Base-by-base conservation (phyloP, 1,140 invertebrate species). In the Camponotus pennsylvanicus region DNA sequence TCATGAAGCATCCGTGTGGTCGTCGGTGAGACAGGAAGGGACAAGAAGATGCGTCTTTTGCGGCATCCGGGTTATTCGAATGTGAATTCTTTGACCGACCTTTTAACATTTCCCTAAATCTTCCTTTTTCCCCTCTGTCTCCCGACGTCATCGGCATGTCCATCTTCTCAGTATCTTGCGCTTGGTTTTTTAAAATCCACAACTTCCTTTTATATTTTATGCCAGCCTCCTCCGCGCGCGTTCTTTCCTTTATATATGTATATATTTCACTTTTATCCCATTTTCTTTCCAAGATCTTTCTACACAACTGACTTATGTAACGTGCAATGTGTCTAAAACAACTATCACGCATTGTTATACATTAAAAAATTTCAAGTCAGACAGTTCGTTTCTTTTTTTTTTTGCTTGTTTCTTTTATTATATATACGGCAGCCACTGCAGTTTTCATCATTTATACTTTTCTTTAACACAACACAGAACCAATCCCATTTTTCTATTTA, bases 21-120 rank as follows among this genome's bases (percentile, higher is more conserved):
- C 52, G 77, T 63, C 55, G 67, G 70, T 21, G 61, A 32, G 63
- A 21, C n/a, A 34, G 88, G 57, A 18, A 59, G 66, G 49, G 34
- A 70, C 78, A 78, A 18, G 15, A 9, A 75, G 80, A 80, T 69
- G 66, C 71, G n/a, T 57, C 32, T 64, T 52, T 52, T 55, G 18
- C 32, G 45, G 64, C 61, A 79, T 73, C 63, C 61, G 59, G 64
- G 32, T 55, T 57, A 70, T 91, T 42, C 77, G 61, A 86, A 90
- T 91, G 49, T 18, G 79, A 91, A 90, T 89, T 91, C 77, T 91
- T 91, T 85, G 91, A 83, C 32, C 37, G 37, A 40, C 49, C 70
- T 15, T 18, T 6, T 45, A 27, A 40, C 75, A 37, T 32, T 32
- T 71, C 71, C 18, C 18, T 27, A 27, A 27, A 27, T 52, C 13